phyloP scores from a whole-genome alignment of 2,888 invertebrate species.

The Fissipunctia ypsillon region DNA sequence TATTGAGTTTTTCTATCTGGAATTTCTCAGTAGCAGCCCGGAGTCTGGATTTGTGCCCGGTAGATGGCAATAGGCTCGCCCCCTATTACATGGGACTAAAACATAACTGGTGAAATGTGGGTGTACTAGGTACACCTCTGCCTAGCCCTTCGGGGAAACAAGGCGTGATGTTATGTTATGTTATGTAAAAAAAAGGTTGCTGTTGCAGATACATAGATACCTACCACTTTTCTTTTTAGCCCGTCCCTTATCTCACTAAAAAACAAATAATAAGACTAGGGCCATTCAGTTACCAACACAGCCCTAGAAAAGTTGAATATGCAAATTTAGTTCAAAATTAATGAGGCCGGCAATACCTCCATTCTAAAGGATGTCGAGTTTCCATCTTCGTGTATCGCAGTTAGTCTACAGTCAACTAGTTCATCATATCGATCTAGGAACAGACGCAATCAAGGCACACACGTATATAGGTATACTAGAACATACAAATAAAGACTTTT shows the following conservation, averaged over 20 bases:
- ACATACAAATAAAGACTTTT: constrained; percentile 27
- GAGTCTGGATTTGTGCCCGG: too few species aligned
- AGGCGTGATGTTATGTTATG: too few species aligned
- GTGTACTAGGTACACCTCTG: too few species aligned
- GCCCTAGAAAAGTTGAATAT: neutral
- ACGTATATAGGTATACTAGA: neutral
- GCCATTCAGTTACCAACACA: neutral
- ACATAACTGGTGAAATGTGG: too few species aligned
- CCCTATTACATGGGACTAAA: too few species aligned
- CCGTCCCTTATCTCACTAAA: neutral
- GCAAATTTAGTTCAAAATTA: constrained; percentile 25
- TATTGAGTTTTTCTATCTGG: too few species aligned
- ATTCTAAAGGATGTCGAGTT: constrained; percentile 31
- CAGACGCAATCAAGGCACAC: constrained; percentile 35
- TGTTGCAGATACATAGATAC: neutral
- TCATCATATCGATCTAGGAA: constrained; percentile 39
- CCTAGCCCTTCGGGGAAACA: too few species aligned
- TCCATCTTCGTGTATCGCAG: constrained; percentile 17
- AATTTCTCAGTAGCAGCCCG: too few species aligned
- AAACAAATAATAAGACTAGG: neutral
- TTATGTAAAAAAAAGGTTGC: too few species aligned
- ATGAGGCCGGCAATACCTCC: constrained; percentile 26
- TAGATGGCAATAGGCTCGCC: too few species aligned
- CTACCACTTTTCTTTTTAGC: neutral
- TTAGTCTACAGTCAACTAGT: constrained; percentile 30